Evolutionary conservation across 2,888 invertebrate species (phyloP), one percentile per base, ranked within the genome.

Genomic region (Trachelus stipa): DNA sequence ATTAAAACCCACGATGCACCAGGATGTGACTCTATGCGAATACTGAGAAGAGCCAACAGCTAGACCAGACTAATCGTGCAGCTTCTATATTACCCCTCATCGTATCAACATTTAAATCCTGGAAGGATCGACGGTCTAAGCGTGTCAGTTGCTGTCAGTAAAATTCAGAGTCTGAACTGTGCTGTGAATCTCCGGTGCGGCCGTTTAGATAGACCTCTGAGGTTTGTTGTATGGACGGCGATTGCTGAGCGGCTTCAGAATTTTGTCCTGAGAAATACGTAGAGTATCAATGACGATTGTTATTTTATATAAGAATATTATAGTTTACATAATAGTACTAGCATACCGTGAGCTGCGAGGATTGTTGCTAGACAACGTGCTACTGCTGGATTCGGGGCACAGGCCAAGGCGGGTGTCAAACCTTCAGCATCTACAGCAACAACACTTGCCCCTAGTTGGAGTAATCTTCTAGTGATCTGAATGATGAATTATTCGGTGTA

Each of bases 331-430:
- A 56, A 56, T 56, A 9, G 9, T 2, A 9, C 9, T 9, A 23
- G 75, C 74, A 35, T 80, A 89, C 89, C 88, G n/a, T 89, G 88
- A 12, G 89, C 88, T n/a, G 89, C 86, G 11, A 93, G 88, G 83
- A 94, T 94, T 40, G 94, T 92, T 37, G 93, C 92, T 75, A 95
- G 91, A 87, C 95, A 95, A 83, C 94, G 93, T 30, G 94, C 94
- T 11, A 94, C 94, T 75, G 92, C 92, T 74, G 91, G 91, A 88
- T 93, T 94, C 1, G 94, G 94, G 23, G 94, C 94, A 88, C 95
- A 95, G 69, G 93, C 93, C 80, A 95, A 88, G 4, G 94, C 94
- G n/a, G 95, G 94, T 1, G 94, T 94, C 82, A 94, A 91, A 69
- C 94, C 94, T 82, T 93, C 93, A 68, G 92, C 91, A 87, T 95